A percentile compares a stretch with the other conserved stretches of the same genome.
Evolutionary conservation across 2,888 invertebrate genomes (phyloP).

Genomic region (Tenthredo livida): DNA sequence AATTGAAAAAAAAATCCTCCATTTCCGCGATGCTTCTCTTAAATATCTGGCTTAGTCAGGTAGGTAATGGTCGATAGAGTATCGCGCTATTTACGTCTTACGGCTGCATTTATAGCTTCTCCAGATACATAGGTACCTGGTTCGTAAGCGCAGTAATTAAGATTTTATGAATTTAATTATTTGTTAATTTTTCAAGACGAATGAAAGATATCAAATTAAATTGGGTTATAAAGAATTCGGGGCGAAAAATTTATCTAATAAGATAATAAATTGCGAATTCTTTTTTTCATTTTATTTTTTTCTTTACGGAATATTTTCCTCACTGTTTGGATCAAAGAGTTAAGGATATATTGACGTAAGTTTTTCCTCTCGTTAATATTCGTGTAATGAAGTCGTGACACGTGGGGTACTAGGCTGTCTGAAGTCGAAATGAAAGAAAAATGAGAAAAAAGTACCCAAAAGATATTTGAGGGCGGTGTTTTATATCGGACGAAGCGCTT

Average conservation of each 20-base stretch:
- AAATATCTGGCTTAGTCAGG: background rate
- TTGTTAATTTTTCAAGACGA: background rate
- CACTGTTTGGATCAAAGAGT: background rate
- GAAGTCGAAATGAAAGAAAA: background rate
- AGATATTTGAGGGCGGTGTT: background rate
- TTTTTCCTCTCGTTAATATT: conserved; percentile 22
- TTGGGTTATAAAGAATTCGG: background rate
- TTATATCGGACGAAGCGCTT: conserved; percentile 14
- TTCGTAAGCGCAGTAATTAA: background rate
- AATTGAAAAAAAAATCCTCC: background rate
- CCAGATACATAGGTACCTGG: too few species aligned
- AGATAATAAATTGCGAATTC: background rate
- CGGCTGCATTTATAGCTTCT: background rate
- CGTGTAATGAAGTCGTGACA: conserved; percentile 26
- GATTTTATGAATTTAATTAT: background rate
- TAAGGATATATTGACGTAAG: background rate
- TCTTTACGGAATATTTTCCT: background rate
- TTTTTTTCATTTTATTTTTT: background rate
- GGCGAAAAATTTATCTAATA: background rate
- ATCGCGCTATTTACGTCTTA: background rate
- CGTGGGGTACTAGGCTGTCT: background rate
- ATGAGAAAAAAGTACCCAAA: background rate
- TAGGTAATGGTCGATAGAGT: conserved; percentile 15
- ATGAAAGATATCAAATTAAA: background rate
- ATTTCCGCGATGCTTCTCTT: conserved; percentile 29